These are phyloP conservation scores for Pomatorhinus ruficollis DNA, from an alignment of 2,113 vertebrate species.

Conservation along the genomic window DNA sequence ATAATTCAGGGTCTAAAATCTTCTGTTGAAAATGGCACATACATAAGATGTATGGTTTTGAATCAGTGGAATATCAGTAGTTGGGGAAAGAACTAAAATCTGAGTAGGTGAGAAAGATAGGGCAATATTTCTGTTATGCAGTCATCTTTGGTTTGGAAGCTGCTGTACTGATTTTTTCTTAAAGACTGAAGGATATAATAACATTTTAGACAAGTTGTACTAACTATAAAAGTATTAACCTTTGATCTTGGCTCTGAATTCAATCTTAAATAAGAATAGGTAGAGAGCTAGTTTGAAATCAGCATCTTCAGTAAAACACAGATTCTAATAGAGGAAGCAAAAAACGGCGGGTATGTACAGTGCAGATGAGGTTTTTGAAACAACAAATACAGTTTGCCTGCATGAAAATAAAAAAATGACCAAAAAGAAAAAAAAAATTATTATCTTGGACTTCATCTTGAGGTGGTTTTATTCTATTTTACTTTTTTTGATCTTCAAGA, in stretches of 20 bases:
- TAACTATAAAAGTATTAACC: background rate
- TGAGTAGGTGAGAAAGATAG: background rate
- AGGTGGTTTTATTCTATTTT: constrained; percentile 62
- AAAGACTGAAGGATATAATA: background rate
- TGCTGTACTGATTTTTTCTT: background rate
- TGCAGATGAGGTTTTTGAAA: background rate
- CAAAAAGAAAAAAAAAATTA: background rate
- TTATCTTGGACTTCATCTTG: constrained; percentile 68
- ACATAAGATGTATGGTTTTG: background rate
- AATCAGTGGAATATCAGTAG: background rate
- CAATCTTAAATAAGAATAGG: background rate
- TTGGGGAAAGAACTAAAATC: background rate
- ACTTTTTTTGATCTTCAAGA: constrained; percentile 64
- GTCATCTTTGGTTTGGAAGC: background rate
- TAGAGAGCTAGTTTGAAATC: background rate
- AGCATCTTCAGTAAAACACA: background rate
- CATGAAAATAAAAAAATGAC: background rate
- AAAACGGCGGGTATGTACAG: background rate
- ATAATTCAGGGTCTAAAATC: background rate
- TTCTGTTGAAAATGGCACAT: background rate
- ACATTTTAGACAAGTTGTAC: background rate
- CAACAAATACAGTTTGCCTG: background rate
- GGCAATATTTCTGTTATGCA: background rate
- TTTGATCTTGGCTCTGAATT: background rate
- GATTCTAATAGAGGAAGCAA: background rate